Base-by-base conservation (phyloP, 2,797 vertebrate genomes). In the Pelochelys cantorii region DNA sequence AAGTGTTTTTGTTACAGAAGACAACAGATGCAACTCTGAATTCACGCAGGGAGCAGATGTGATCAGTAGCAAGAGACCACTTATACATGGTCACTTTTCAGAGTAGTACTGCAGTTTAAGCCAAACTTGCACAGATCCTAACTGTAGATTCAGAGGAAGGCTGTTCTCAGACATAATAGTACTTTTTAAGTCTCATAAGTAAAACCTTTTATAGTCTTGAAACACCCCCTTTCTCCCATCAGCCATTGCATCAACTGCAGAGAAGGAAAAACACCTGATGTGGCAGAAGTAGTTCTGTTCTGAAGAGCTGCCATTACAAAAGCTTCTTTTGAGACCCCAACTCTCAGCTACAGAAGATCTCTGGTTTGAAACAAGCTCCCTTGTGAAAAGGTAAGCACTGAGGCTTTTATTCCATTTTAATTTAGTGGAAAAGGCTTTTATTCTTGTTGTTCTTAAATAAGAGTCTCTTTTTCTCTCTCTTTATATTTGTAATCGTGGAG, bases 31-130 rank as follows among this genome's bases (percentile, higher is more conserved):
- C 94, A 89, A 96, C 90, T 96, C 95, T 0, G 75, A 92, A 86
- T 90, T 96, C 96, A 96, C 94, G 81, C 93, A 93, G 95, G 84
- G 96, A 93, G 6, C 94, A 96, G 96, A 95, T 97, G 95, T 91
- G 85, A n/a, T 83, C 78, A 95, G 96, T 84, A 97, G 95, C 95
- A 90, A 71, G 96, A 97, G 57, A 94, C 27, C 82, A 59, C 92
- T 94, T 91, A 85, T 79, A 87, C 62, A 18, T 93, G 86, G 60
- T 91, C 1, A 0, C 83, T 3, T 10, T 85, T 86, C 86, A 87
- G 68, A 91, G 54, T 25, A 68, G 90, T 89, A 82, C 87, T 37
- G 62, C 48, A 54, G 79, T 86, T 52, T 48, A 79, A 55, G 79
- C 94, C 83, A 97, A 96, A 84, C 83, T 96, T 94, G 83, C 0